Evolutionary conservation across 2,888 invertebrate genomes (phyloP), one percentile per base, ranked within the genome.

Genomic region (Eilema depressum): DNA sequence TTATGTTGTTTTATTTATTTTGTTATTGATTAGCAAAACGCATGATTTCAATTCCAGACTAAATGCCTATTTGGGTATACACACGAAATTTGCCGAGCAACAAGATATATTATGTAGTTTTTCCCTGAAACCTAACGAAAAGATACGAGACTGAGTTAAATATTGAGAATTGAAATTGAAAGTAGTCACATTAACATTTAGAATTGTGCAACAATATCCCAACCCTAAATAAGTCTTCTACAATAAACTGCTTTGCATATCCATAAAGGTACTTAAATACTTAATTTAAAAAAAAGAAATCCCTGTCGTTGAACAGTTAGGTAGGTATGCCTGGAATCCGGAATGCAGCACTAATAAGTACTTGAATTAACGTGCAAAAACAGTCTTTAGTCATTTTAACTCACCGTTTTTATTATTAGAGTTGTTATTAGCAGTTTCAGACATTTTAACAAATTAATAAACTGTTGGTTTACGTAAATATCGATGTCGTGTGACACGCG

Each of bases 351-450:
- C 20, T 10, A n/a, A 25, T 28, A 47, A 25, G 3, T 28, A 53
- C 14, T 12, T 28, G 20, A 47, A 70, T 7, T 17, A 28, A 20
- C 10, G 20, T 28, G 25, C n/a, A 23, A 25, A 59, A 17, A 37
- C 5, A 33, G n/a, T 37, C 33, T 14, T 10, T 63, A 67, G 2
- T 60, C 10, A 33, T 53, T 74, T 73, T 71, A 63, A 70, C 78
- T 80, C 67, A 63, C 75, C 70, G 37, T 75, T 74, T 61, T 70
- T 69, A 41, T 70, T 23, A 59, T 33, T 41, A 59, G 63, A 63
- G 23, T 63, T 70, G 26, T 81, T 77, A 26, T 66, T 41, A 71
- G 77, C 75, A 72, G 69, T 83, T 62, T 73, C 78, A 66, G 77
- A 64, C 84, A 82, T 84, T 60, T 63, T 74, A 63, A 65, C 28